Conservation (phyloP, 2,888 invertebrate genomes). For the Emesis russula region DNA sequence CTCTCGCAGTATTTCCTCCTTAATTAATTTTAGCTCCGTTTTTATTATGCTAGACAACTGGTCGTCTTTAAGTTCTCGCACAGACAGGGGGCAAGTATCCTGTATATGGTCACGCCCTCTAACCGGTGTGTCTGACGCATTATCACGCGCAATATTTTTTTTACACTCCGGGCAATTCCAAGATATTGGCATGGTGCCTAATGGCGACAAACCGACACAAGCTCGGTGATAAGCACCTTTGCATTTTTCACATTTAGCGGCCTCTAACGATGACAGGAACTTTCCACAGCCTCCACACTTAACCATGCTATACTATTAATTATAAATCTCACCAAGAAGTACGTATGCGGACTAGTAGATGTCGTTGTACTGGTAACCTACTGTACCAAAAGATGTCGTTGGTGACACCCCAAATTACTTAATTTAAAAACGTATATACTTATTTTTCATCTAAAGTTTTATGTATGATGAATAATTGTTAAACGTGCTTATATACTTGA, state of each 20-base stretch:
- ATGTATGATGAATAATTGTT: too few relatives aligned
- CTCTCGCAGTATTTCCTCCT: background rate
- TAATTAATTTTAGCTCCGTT: background rate
- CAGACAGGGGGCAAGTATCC: background rate
- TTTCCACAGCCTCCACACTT: conserved; percentile 3
- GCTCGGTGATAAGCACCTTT: background rate
- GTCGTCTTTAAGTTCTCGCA: background rate
- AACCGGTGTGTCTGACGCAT: background rate
- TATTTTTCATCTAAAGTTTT: too few relatives aligned
- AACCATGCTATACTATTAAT: background rate
- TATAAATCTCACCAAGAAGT: too few relatives aligned
- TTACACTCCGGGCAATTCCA: background rate
- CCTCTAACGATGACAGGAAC: background rate
- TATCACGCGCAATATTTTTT: background rate
- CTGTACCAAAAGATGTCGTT: too few relatives aligned
- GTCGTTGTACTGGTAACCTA: too few relatives aligned
- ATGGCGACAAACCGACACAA: background rate
- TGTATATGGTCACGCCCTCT: background rate
- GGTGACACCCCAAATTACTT: too few relatives aligned
- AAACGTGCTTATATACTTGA: too few relatives aligned
- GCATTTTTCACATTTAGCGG: background rate
- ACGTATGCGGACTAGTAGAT: too few relatives aligned
- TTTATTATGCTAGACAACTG: background rate
- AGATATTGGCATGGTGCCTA: background rate
- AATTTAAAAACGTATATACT: too few relatives aligned